Evolutionary conservation across 2,888 invertebrate genomes (phyloP).

Genomic region (Sminthurides aquaticus): DNA sequence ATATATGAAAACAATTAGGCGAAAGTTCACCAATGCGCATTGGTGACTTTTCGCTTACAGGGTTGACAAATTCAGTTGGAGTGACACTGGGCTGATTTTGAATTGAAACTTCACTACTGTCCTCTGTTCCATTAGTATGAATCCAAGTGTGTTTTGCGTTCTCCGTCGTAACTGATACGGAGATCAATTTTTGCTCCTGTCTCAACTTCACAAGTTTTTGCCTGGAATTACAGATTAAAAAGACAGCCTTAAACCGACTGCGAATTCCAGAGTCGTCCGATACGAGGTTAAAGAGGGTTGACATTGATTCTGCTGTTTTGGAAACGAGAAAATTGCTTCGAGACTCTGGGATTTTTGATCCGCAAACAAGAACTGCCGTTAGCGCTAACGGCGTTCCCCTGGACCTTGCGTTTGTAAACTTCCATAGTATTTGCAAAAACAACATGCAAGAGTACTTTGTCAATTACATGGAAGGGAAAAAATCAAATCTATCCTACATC

Average conservation of each 20-base stretch:
- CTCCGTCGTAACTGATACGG: not conserved
- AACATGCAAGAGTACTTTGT: not conserved
- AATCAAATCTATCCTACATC: not conserved
- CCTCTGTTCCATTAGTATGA: not conserved
- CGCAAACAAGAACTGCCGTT: not conserved
- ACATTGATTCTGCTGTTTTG: too few species aligned
- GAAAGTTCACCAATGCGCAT: too few species aligned
- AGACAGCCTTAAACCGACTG: not conserved
- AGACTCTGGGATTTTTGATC: too few species aligned
- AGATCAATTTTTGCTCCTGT: not conserved
- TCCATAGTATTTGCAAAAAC: not conserved
- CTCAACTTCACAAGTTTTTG: not conserved
- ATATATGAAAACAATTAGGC: too few species aligned
- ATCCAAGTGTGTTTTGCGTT: not conserved
- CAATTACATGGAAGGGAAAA: not conserved
- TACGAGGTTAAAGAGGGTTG: too few species aligned
- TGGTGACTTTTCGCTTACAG: not conserved
- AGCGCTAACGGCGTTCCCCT: not conserved
- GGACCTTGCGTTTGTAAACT: not conserved
- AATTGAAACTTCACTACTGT: too few species aligned
- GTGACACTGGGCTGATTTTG: too few species aligned
- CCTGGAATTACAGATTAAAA: not conserved
- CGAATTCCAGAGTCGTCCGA: not conserved
- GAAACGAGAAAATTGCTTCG: too few species aligned
- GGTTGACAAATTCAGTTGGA: too few species aligned